A percentile compares a stretch with the other conserved stretches of the same genome.
Evolutionary conservation across 2,113 vertebrate species (phyloP).

Genomic region (Cyprinodon brontotheroides): DNA sequence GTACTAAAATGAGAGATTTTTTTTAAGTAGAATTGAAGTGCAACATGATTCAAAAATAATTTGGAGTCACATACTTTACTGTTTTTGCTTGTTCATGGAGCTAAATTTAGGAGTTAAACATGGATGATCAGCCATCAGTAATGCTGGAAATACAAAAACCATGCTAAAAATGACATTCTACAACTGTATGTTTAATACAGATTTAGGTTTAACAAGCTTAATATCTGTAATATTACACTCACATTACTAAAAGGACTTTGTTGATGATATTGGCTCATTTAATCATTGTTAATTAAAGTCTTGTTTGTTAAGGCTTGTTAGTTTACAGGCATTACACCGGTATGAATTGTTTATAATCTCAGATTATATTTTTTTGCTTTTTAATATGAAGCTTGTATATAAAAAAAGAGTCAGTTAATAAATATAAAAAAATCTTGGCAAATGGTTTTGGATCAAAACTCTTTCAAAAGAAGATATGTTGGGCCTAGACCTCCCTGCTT

Average conservation of each 20-base stretch:
- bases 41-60: not conserved
- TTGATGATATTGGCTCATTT: not conserved
- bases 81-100: not conserved
- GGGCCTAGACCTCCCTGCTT: constrained; percentile 53
- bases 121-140: not conserved
- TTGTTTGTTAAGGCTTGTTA: not conserved
- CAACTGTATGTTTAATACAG: no score
- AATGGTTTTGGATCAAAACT: constrained; percentile 42
- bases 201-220: no score
- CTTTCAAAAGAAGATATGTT: constrained; percentile 43
- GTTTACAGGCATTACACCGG: not conserved
- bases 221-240: not conserved
- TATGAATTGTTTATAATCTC: not conserved
- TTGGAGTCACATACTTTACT: not conserved
- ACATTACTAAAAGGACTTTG: not conserved
- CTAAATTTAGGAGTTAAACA: not conserved
- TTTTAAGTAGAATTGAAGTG: not conserved
- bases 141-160: not conserved
- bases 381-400: not conserved
- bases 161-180: not conserved
- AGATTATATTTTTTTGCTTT: not conserved
- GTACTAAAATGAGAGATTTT: not conserved
- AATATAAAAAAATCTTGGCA: constrained; percentile 2
- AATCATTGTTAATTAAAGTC: not conserved
- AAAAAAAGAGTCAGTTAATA: not conserved